Evolutionary conservation across 2,797 vertebrate species (phyloP).

Genomic region (Gallirallus australis): DNA sequence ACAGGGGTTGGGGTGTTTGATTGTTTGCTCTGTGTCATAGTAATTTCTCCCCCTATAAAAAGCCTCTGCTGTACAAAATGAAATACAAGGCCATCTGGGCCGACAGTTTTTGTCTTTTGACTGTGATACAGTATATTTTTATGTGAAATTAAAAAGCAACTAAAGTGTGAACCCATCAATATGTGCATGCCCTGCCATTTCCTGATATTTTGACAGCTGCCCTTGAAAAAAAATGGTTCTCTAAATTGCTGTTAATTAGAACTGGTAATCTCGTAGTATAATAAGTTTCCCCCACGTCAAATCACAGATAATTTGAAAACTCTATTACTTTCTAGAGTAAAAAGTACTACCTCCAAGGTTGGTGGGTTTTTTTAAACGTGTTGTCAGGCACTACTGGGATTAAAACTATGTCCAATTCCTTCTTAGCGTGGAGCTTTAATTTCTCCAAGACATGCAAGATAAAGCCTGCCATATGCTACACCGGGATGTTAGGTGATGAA

Average conservation of each 20-base stretch:
- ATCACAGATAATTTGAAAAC: constrained; percentile 8
- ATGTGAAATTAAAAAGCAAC: neutral
- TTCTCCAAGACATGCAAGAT: constrained; percentile 1
- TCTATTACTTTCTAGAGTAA: neutral
- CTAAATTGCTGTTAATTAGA: constrained; percentile 35
- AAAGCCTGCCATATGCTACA: constrained; percentile 27
- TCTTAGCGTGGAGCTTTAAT: neutral
- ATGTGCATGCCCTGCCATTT: constrained; percentile 49
- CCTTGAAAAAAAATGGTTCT: constrained; percentile 40
- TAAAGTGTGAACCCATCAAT: constrained; percentile 46
- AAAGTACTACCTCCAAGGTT: neutral
- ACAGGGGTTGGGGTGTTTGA: accelerated
- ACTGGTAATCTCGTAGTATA: neutral
- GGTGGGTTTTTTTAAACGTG: neutral
- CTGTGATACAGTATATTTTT: neutral
- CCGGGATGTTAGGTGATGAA: neutral
- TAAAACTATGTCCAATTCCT: neutral
- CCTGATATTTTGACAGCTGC: constrained; percentile 54
- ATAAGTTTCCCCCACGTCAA: neutral
- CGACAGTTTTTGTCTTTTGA: constrained; percentile 2
- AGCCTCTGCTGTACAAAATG: neutral
- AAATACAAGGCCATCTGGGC: constrained; percentile 48
- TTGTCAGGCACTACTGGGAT: neutral
- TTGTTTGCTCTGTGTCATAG: neutral
- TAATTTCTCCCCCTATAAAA: neutral